Base-by-base conservation (phyloP, 2,888 invertebrate species). In the Tetramorium bicarinatum region DNA sequence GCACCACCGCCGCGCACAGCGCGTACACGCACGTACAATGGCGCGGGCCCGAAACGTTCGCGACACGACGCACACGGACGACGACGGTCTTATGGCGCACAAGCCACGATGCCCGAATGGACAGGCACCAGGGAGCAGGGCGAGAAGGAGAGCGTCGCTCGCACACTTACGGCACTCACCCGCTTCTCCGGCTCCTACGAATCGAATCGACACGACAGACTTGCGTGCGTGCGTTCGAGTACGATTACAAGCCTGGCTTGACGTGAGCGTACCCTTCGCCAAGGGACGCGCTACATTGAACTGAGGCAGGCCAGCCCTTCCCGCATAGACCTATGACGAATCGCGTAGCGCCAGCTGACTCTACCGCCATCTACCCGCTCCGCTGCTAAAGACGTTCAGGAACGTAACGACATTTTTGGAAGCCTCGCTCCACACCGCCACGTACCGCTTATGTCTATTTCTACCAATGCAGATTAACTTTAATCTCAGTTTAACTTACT, bases 281-380 rank as follows among this genome's bases (percentile, higher is more conserved):
- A 89, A 91, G 92, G 89, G 91, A 90, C 91, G 90, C 91, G 87
- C 18, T 67, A 71, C 87, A 87, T 88, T 88, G 64, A 86, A 90
- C 91, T 91, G 91, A 91, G 90, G 90, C 91, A 88, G 89, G 90
- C 90, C 91, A 90, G 85, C 87, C 89, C 88, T 89, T 88, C 88
- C 89, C 88, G 87, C 89, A 84, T 2, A 91, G 90, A 92, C 93
- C 66, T 66, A 66, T 47, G 90, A 92, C 92, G 92, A 93, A 91
- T 88, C n/a, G 87, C 85, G 87, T 87, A 83, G 0, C 66, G 66
- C 64, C 41, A 44, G 18, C 13, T 7, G 66, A 66, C 54, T 1
- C 41, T n/a, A 29, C n/a, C 69, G 90, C 92, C 91, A 91, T 89
- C 92, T 91, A 87, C 82, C 83, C 75, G 75, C 56, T 66, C 81